Conservation (phyloP, 2,888 invertebrate species). For the Phytoseiulus persimilis region DNA sequence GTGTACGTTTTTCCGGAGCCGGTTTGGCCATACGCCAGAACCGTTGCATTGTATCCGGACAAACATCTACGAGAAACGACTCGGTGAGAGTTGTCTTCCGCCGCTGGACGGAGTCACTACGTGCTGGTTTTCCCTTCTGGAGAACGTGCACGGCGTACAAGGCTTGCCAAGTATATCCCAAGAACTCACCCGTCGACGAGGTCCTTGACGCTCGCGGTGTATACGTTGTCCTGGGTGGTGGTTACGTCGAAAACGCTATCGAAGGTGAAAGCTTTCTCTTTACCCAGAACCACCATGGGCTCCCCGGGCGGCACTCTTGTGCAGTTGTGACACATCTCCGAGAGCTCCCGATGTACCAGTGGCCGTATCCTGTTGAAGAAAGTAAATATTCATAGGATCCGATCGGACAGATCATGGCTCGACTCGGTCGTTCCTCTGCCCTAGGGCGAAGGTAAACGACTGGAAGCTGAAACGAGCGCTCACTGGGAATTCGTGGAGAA, state of each 20-base stretch:
- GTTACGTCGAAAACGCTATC: slow-evolving; percentile 85
- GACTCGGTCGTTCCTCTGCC: background rate
- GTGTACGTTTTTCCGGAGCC: slow-evolving; percentile 98
- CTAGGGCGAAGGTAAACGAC: no score
- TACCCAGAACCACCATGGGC: slow-evolving; percentile 81
- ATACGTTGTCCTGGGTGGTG: slow-evolving; percentile 66
- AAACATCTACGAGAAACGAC: slow-evolving; percentile 57
- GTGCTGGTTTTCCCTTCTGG: no score
- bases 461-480: no score
- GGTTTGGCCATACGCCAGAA: slow-evolving; percentile 94
- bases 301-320: slow-evolving; percentile 79
- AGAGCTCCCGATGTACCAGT: slow-evolving; percentile 79
- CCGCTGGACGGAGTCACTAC: no score
- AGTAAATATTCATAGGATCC: slow-evolving; percentile 27
- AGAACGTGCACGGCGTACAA: background rate
- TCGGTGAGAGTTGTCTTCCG: slow-evolving; percentile 37
- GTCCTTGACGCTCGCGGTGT: slow-evolving; percentile 70
- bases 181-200: slow-evolving; percentile 66
- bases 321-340: slow-evolving; percentile 89
- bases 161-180: background rate
- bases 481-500: no score
- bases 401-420: no score
- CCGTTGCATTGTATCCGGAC: slow-evolving; percentile 94
- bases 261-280: slow-evolving; percentile 90
- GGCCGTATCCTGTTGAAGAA: slow-evolving; percentile 72